phyloP scores from a whole-genome alignment of 2,888 invertebrate genomes.

The Drosophila hawaiiensis region DNA sequence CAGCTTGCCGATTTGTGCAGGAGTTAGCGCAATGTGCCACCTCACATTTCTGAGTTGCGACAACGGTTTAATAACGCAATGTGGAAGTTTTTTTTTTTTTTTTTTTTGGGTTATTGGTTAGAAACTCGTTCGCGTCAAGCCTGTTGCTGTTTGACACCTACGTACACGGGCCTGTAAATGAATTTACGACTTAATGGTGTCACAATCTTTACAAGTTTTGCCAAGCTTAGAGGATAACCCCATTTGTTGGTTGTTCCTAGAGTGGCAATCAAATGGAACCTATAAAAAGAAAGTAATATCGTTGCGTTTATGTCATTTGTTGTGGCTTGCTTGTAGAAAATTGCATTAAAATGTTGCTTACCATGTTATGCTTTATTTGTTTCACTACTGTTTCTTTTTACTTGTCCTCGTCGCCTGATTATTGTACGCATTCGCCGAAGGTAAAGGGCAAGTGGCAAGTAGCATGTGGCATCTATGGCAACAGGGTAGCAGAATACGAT shows the following conservation, averaged over 20 bases:
- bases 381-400: conserved; percentile 35
- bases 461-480: conserved; percentile 35
- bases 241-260: conserved; percentile 26
- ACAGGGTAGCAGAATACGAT: conserved; percentile 17
- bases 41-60: conserved; percentile 16
- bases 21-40: conserved; percentile 9
- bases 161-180: conserved; percentile 34
- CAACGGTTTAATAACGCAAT: conserved; percentile 11
- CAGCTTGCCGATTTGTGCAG: background rate
- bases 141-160: conserved; percentile 56
- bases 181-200: conserved; percentile 53
- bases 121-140: conserved; percentile 49
- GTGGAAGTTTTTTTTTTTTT: conserved; percentile 20
- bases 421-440: conserved; percentile 11
- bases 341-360: conserved; percentile 56
- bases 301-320: conserved; percentile 26
- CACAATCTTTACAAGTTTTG: conserved; percentile 30
- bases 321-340: conserved; percentile 51
- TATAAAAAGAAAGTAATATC: conserved; percentile 42
- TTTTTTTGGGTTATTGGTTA: conserved; percentile 22
- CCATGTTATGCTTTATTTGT: conserved; percentile 50
- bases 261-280: background rate
- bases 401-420: conserved; percentile 33
- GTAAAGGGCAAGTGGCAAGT: conserved; percentile 24
- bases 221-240: conserved; percentile 19